Base-by-base conservation (phyloP, 2,113 vertebrate species). In the Seriola quinqueradiata region DNA sequence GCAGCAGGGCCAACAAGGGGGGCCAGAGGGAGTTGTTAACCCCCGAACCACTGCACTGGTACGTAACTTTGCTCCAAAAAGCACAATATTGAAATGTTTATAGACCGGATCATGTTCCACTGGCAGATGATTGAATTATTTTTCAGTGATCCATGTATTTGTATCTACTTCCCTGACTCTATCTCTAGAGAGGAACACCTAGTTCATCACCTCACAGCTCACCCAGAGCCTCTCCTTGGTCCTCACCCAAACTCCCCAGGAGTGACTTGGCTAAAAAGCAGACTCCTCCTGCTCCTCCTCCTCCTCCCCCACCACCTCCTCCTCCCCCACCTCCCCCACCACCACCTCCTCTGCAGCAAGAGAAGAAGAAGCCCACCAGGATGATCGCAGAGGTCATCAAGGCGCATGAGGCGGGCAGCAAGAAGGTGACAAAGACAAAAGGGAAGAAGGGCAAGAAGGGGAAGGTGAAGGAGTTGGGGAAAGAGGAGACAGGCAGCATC, bases 351-450 rank as follows among this genome's bases (percentile, higher is more conserved):
- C 59, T 19, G 0, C 55, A 28, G 4, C 70, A 8, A 11, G 66
- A 94, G 69, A 95, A 96, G 87, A 95, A 94, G 57, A 87, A 93
- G 60, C 96, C 98, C 36, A 98, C 96, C 13, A 92, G 98, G 74
- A 98, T 96, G 92, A 99, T 99, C 4, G 98, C 98, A 0, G 97
- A 98, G 89, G 97, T 97, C 74, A 98, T 99, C 93, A 96, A 95
- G 91, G 93, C 95, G 8, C 98, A 99, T 58, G 97, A 99, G 92
- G 95, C 81, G 0, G 87, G 95, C 52, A 93, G 88, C 89, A 96
- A 85, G 84, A 96, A 95, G 19, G 69, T 92, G 36, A 4, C 42
- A 2, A 98, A 97, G 92, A 89, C 94, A 75, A 99, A 96, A 90
- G 84, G 78, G 72, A 98, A 96, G 78, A 96, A 94, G 69, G 59